These are phyloP conservation scores for Tringa solitaria DNA, from an alignment of 2,113 vertebrate genomes.

Conservation along the genomic window DNA sequence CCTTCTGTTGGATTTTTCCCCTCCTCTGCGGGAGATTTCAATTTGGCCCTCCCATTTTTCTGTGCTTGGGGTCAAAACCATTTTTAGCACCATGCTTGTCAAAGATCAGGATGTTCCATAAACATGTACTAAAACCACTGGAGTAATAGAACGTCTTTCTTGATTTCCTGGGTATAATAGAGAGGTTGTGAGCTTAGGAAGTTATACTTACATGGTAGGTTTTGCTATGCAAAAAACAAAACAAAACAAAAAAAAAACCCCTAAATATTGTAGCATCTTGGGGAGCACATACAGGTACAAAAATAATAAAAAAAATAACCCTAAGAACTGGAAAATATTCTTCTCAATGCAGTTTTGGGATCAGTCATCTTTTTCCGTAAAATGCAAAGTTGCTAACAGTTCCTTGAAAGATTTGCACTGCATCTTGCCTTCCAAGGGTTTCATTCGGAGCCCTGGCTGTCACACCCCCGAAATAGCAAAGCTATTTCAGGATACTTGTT, in stretches of 20 bases:
- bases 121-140: background rate
- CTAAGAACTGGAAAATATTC: background rate
- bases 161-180: background rate
- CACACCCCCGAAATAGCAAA: constrained; percentile 10
- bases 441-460: background rate
- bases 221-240: background rate
- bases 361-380: background rate
- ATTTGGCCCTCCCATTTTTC: background rate
- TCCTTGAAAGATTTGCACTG: background rate
- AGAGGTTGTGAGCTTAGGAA: background rate
- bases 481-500: constrained; percentile 19
- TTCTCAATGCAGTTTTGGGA: background rate
- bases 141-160: background rate
- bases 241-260: background rate
- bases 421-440: background rate
- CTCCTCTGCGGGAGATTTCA: background rate
- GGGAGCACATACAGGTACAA: background rate
- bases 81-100: background rate
- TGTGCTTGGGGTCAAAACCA: background rate
- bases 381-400: background rate
- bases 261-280: background rate
- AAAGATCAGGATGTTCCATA: background rate
- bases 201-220: background rate
- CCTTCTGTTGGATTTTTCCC: background rate
- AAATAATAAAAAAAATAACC: background rate